Conservation (phyloP, 2,113 vertebrate genomes). For the rat (Rattus norvegicus) region DNA sequence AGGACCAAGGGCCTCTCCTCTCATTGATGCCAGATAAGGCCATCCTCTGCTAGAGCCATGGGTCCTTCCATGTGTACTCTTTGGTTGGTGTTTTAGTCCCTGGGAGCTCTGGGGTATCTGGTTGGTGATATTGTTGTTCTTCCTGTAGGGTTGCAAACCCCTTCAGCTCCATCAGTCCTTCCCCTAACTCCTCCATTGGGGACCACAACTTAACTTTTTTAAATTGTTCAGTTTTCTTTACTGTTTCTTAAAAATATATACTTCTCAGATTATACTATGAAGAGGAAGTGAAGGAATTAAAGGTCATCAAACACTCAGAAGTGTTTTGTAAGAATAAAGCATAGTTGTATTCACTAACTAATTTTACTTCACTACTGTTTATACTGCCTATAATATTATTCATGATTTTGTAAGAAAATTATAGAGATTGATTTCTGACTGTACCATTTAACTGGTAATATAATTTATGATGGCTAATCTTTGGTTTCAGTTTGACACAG, state of each 20-base stretch:
- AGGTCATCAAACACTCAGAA: neutral
- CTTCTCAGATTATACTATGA: neutral
- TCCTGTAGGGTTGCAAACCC: no score
- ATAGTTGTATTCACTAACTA: neutral
- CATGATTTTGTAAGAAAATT: neutral
- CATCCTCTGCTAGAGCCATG: no score
- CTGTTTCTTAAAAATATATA: neutral
- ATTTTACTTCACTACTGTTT: conserved; percentile 8
- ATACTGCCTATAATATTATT: neutral
- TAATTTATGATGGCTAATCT: neutral
- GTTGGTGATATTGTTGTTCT: no score
- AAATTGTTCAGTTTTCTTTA: neutral
- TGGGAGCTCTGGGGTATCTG: no score
- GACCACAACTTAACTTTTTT: neutral
- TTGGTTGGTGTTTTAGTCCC: no score
- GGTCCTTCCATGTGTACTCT: no score
- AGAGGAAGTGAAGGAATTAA: neutral
- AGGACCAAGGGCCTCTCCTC: no score
- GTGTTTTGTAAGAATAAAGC: conserved; percentile 9
- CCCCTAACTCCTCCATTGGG: no score
- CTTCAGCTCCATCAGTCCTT: no score
- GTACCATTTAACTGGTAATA: neutral
- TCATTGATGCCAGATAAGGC: no score
- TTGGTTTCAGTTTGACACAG: neutral
- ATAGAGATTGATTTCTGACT: neutral